These are phyloP conservation scores for Melinopterus prodromus DNA, from an alignment of 2,888 invertebrate genomes.

Conservation along the genomic window DNA sequence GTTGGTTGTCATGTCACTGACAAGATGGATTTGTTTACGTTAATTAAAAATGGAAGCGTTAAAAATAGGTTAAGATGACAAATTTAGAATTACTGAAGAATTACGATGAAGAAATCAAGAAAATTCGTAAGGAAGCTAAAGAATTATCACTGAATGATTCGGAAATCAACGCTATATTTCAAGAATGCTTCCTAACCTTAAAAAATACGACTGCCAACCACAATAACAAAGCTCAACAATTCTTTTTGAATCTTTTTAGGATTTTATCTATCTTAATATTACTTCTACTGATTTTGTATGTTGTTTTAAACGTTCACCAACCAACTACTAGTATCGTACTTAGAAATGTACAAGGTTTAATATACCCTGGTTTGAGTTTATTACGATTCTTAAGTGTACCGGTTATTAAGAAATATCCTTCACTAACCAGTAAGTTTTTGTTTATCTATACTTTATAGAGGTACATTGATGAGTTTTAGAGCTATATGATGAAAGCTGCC, in stretches of 20 bases:
- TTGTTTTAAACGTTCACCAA: conserved; percentile 66
- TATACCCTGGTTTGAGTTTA: conserved; percentile 81
- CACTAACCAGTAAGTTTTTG: conserved; percentile 69
- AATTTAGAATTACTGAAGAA: conserved; percentile 59
- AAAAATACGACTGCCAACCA: conserved; percentile 44
- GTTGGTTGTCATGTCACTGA: not conserved
- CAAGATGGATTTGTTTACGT: not conserved
- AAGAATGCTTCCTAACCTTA: conserved; percentile 64
- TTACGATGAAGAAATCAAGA: conserved; percentile 67
- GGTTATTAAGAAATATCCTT: conserved; percentile 76
- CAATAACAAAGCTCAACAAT: conserved; percentile 32
- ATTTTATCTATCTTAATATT: conserved; percentile 50
- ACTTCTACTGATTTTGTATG: conserved; percentile 58
- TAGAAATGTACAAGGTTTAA: conserved; percentile 79
- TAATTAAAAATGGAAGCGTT: not conserved
- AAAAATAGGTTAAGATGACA: conserved; percentile 46
- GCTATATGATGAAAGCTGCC: conserved; percentile 85
- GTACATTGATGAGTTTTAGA: conserved; percentile 59
- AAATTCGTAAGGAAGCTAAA: conserved; percentile 67
- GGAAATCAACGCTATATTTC: conserved; percentile 70
- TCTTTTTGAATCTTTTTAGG: conserved; percentile 39
- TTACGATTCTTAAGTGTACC: conserved; percentile 79
- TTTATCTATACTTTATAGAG: conserved; percentile 20
- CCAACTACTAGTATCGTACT: conserved; percentile 72
- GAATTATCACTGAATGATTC: conserved; percentile 68